Evolutionary conservation across 2,888 invertebrate genomes (phyloP).

Genomic region (Acrocyrtus sp.): DNA sequence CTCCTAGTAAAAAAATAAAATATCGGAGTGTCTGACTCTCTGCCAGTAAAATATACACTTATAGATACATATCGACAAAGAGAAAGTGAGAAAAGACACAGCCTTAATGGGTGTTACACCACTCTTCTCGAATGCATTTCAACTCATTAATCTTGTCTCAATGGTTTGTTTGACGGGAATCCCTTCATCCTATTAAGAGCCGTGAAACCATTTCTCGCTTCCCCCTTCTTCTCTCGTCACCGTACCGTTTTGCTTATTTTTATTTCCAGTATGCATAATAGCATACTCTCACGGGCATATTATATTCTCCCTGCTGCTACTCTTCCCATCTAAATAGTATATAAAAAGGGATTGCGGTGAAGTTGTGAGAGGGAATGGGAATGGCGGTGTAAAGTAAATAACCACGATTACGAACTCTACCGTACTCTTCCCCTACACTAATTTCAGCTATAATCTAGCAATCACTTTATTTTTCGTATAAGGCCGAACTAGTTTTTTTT

Average conservation of each 20-base stretch:
- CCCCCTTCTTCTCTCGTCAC: slow-evolving; percentile 46
- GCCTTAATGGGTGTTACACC: slow-evolving; percentile 52
- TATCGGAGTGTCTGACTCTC: slow-evolving; percentile 25
- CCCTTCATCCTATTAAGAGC: slow-evolving; percentile 64
- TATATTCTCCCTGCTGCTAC: too few relatives aligned
- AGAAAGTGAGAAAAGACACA: slow-evolving; percentile 51
- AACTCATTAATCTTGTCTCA: slow-evolving; percentile 64
- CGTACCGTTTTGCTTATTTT: slow-evolving; percentile 8
- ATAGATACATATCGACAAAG: slow-evolving; percentile 39
- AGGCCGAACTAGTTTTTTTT: too few relatives aligned
- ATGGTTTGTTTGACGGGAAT: slow-evolving; percentile 64
- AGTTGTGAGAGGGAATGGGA: too few relatives aligned
- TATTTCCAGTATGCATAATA: slow-evolving; percentile 40
- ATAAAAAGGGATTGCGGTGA: too few relatives aligned
- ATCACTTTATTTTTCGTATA: too few relatives aligned
- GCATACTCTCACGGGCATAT: too few relatives aligned
- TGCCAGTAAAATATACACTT: slow-evolving; percentile 25
- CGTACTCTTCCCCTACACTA: too few relatives aligned
- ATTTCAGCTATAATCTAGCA: too few relatives aligned
- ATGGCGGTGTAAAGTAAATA: too few relatives aligned
- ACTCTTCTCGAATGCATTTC: slow-evolving; percentile 50
- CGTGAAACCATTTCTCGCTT: slow-evolving; percentile 62
- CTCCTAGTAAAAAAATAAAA: slow-evolving; percentile 15
- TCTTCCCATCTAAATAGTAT: too few relatives aligned
- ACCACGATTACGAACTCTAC: too few relatives aligned